phyloP scores from a whole-genome alignment of 2,888 invertebrate genomes.

The Callyntrura sp. region DNA sequence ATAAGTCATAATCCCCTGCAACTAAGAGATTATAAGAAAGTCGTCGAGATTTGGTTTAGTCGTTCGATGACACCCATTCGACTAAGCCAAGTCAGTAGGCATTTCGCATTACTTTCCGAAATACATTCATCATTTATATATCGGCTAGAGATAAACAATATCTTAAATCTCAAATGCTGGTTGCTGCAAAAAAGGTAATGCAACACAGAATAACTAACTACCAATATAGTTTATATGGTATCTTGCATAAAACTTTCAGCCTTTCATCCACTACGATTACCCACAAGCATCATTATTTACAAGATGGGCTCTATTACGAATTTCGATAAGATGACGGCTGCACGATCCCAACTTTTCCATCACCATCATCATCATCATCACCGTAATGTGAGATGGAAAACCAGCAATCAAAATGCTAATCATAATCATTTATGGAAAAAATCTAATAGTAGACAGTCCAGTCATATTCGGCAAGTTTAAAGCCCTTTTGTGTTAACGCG shows the following conservation, averaged over 20 bases:
- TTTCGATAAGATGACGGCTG: conserved; percentile 2
- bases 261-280: too few relatives aligned
- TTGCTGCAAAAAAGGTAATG: too few relatives aligned
- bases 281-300: background rate
- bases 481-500: background rate
- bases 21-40: too few relatives aligned
- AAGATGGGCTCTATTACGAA: background rate
- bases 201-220: background rate
- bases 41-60: too few relatives aligned
- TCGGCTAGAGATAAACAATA: too few relatives aligned
- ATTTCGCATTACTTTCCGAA: too few relatives aligned
- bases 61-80: too few relatives aligned
- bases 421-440: conserved; percentile 22
- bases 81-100: too few relatives aligned
- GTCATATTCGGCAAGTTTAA: conserved; percentile 14
- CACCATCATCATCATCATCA: conserved; percentile 48
- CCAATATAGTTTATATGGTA: background rate
- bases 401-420: conserved; percentile 68
- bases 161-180: too few relatives aligned
- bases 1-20: conserved; percentile 14
- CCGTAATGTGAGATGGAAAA: conserved; percentile 56
- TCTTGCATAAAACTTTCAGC: too few relatives aligned
- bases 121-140: too few relatives aligned
- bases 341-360: conserved; percentile 41
- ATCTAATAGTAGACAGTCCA: background rate